Percentiles rank a stretch among this genome's conserved stretches.
phyloP scores from a whole-genome alignment of 1,140 invertebrate genomes.

The Eueides isabella region DNA sequence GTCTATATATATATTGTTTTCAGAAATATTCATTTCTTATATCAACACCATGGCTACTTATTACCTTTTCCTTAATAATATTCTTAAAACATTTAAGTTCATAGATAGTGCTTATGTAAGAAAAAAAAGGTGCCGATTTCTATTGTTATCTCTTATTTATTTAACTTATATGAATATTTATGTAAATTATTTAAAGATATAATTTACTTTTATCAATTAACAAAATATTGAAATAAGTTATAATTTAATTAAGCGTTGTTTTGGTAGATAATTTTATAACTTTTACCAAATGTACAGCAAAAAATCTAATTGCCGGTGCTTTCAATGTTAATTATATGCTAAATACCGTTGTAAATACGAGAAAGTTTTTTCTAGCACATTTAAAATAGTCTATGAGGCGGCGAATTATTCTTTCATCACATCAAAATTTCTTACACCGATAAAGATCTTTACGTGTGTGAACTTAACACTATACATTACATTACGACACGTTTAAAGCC shows the following conservation, averaged over 20 bases:
- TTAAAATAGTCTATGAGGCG: constrained; percentile 31
- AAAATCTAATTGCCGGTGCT: neutral
- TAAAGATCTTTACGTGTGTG: constrained; percentile 41
- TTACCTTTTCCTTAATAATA: too few species aligned
- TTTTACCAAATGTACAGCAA: neutral
- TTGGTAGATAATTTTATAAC: neutral
- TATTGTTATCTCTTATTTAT: too few species aligned
- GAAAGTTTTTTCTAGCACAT: constrained; percentile 30
- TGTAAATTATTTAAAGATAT: too few species aligned
- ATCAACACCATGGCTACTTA: too few species aligned
- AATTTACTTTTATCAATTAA: too few species aligned
- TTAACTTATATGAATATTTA: too few species aligned
- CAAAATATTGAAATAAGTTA: too few species aligned
- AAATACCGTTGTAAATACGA: constrained; percentile 15
- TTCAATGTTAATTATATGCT: constrained; percentile 18
- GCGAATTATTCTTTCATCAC: constrained; percentile 37
- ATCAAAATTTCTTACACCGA: constrained; percentile 31
- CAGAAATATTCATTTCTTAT: too few species aligned
- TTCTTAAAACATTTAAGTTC: too few species aligned
- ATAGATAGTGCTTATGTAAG: too few species aligned
- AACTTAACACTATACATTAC: constrained; percentile 31
- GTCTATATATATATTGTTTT: too few species aligned
- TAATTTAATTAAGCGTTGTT: neutral
- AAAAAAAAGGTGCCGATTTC: too few species aligned
- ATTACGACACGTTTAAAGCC: constrained; percentile 33